A percentile compares a stretch with the other conserved stretches of the same genome.
These are phyloP conservation scores for Sebastes matsubarae DNA, from an alignment of 2,797 vertebrate species.

Conservation along the genomic window DNA sequence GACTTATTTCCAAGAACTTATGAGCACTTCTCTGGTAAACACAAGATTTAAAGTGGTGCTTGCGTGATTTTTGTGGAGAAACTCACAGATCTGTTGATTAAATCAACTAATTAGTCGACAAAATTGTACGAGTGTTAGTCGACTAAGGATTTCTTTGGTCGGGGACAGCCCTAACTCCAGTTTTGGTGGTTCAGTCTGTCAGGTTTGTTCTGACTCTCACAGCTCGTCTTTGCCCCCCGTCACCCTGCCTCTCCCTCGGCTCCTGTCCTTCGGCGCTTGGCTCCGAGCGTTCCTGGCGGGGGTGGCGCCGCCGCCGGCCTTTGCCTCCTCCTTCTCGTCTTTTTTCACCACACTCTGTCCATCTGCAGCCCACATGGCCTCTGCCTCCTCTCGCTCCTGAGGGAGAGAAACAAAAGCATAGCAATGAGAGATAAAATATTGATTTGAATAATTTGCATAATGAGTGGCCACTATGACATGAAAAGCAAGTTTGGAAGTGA, in stretches of 20 bases:
- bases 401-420: background rate
- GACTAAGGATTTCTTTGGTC: too few species aligned
- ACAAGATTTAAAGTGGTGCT: too few species aligned
- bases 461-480: background rate
- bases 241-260: constrained; percentile 69
- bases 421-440: background rate
- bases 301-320: constrained; percentile 7
- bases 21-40: too few species aligned
- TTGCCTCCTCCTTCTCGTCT: constrained; percentile 51
- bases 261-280: constrained; percentile 75
- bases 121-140: too few species aligned
- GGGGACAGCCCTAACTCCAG: too few species aligned
- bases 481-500: background rate
- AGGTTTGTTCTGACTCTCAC: constrained; percentile 52
- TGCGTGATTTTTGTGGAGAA: too few species aligned
- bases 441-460: too few species aligned
- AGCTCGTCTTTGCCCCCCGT: constrained; percentile 80
- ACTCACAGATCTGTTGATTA: too few species aligned
- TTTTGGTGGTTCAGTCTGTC: constrained; percentile 32
- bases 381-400: constrained; percentile 90
- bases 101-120: too few species aligned
- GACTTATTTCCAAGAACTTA: too few species aligned
- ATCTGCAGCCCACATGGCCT: constrained; percentile 75
- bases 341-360: constrained; percentile 69
- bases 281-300: constrained; percentile 74